Conservation (phyloP, 2,888 invertebrate species). For the Acanthosepion esculentum region DNA sequence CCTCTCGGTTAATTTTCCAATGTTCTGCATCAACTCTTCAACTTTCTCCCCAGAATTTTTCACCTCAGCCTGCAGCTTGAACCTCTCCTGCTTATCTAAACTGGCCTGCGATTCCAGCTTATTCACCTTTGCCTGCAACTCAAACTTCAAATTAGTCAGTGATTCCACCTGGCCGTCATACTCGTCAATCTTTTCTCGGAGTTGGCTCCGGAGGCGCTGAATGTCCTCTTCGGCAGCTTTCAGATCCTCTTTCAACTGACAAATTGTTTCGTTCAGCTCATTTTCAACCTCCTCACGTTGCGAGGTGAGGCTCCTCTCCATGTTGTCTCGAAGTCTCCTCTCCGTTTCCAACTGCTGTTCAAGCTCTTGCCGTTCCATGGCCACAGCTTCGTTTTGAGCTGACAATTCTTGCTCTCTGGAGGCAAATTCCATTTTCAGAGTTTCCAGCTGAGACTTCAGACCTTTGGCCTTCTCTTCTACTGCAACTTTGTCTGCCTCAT, state of each 20-base stretch:
- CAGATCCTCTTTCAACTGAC: neutral
- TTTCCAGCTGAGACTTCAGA: neutral
- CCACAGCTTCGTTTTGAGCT: neutral
- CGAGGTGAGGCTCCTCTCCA: neutral
- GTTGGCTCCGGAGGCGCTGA: neutral
- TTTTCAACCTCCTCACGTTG: constrained; percentile 35
- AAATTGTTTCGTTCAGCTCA: neutral
- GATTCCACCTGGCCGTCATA: constrained; percentile 25
- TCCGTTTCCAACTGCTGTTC: constrained; percentile 6
- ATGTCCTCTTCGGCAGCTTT: neutral
- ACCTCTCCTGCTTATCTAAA: neutral
- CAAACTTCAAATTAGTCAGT: neutral
- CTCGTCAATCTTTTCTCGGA: neutral
- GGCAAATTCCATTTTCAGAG: constrained; percentile 24
- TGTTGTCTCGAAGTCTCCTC: neutral
- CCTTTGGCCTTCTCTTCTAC: neutral
- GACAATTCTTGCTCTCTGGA: neutral
- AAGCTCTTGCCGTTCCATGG: neutral
- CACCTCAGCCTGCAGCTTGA: neutral
- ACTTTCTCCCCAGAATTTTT: neutral
- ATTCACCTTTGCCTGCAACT: neutral
- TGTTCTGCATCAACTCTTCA: neutral
- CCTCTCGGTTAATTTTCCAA: constrained; percentile 12
- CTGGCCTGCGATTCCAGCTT: constrained; percentile 8
- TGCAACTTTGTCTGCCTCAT: neutral